These are phyloP conservation scores for Fragum fragum DNA, from an alignment of 2,888 invertebrate species.

Conservation along the genomic window DNA sequence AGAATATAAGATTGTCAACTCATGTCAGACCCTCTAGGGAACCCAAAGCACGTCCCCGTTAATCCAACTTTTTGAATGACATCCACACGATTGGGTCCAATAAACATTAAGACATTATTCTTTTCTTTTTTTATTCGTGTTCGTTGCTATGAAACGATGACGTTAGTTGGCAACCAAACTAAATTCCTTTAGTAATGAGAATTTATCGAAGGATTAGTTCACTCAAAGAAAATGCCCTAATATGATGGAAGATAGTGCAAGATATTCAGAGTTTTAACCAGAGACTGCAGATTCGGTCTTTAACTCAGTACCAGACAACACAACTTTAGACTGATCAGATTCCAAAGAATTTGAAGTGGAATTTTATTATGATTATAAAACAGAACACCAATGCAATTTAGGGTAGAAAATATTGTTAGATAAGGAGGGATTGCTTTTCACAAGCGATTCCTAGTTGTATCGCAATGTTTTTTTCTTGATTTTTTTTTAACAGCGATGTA, in stretches of 20 bases:
- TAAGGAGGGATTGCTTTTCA: neutral
- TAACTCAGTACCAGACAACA: neutral
- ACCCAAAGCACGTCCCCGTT: neutral
- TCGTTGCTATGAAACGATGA: constrained; percentile 18
- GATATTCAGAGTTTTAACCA: too few species aligned
- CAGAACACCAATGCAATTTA: too few species aligned
- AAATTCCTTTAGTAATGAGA: constrained; percentile 6
- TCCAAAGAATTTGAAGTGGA: neutral
- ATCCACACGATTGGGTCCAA: constrained; percentile 11
- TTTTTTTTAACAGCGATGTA: too few species aligned
- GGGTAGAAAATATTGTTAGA: neutral
- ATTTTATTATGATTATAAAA: neutral
- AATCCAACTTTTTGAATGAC: constrained; percentile 8
- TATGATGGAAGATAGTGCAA: neutral
- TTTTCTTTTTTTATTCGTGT: neutral
- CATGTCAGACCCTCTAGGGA: neutral
- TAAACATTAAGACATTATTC: neutral
- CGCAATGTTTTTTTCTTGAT: constrained; percentile 1
- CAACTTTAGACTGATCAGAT: neutral
- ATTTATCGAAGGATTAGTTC: neutral
- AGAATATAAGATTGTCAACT: neutral
- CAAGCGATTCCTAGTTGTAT: neutral
- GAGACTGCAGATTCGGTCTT: too few species aligned
- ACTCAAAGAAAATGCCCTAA: neutral
- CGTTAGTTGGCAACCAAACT: constrained; percentile 1